Evolutionary conservation across 1,140 invertebrate genomes (phyloP).

Genomic region (Metaphire vulgaris): DNA sequence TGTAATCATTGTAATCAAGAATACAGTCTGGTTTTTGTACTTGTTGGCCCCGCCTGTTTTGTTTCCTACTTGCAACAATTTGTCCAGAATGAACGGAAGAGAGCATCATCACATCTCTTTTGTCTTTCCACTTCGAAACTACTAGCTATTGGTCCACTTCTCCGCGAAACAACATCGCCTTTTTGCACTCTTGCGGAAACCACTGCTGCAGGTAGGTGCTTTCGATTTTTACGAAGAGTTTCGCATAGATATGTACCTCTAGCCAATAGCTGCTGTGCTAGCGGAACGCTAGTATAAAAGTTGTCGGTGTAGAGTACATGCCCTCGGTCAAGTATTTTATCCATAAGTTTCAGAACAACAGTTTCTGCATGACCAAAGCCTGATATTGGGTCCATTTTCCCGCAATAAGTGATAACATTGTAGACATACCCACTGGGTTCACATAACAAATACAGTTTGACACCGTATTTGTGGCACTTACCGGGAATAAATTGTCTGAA

Average conservation of each 20-base stretch:
- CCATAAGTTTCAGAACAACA: constrained; percentile 2
- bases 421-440: background rate
- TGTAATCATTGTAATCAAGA: background rate
- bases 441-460: constrained; percentile 14
- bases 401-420: background rate
- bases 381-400: background rate
- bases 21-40: background rate
- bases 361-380: background rate
- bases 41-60: background rate
- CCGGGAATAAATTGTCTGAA: constrained; percentile 12
- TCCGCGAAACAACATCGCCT: background rate
- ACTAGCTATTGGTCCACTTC: background rate
- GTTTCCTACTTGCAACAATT: background rate
- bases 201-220: background rate
- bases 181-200: background rate
- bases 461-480: constrained; percentile 18
- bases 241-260: background rate
- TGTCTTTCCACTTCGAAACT: background rate
- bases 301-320: background rate
- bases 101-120: background rate
- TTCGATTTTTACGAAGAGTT: background rate
- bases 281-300: background rate
- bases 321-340: background rate
- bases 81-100: background rate
- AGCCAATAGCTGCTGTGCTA: background rate